Percentiles rank a stretch among this genome's conserved stretches.
Evolutionary conservation across 2,797 vertebrate genomes (phyloP).

Genomic region (Sebastolobus altivelis): DNA sequence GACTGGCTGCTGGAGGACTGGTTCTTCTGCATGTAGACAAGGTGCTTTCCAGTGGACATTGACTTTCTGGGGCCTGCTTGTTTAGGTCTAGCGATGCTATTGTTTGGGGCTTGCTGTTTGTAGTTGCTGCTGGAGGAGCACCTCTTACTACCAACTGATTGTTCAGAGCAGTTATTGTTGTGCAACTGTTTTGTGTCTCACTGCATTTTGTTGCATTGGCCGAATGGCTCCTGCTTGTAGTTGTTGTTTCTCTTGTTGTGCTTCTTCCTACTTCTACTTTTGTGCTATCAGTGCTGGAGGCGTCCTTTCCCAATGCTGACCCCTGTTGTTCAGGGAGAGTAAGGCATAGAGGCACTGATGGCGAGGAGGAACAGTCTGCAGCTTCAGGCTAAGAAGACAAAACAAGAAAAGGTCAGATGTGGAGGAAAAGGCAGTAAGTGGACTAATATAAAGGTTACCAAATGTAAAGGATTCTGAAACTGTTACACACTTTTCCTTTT

Average conservation of each 20-base stretch:
- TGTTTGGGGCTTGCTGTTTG: constrained; percentile 7
- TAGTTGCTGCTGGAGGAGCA: constrained; percentile 12
- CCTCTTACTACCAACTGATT: constrained; percentile 37
- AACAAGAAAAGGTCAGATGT: background rate
- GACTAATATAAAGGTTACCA: background rate
- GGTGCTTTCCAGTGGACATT: background rate
- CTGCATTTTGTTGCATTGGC: constrained; percentile 16
- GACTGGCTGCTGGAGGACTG: background rate
- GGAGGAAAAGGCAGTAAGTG: background rate
- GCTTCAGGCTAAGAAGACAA: constrained; percentile 41
- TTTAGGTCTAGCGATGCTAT: background rate
- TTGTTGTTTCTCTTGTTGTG: constrained; percentile 1
- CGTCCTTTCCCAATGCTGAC: constrained; percentile 31
- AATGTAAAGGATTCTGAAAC: background rate
- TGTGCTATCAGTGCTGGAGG: constrained; percentile 41
- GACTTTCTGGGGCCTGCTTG: background rate
- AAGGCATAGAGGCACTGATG: constrained; percentile 73
- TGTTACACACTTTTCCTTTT: background rate
- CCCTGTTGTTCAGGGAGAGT: constrained; percentile 60
- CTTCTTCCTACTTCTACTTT: constrained; percentile 37
- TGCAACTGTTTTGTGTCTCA: background rate
- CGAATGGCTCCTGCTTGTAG: constrained; percentile 18
- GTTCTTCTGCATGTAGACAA: background rate
- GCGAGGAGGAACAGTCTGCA: constrained; percentile 43
- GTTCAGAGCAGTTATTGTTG: background rate